phyloP scores from a whole-genome alignment of 2,797 vertebrate species.

The Schizopygopsis pylzovi region DNA sequence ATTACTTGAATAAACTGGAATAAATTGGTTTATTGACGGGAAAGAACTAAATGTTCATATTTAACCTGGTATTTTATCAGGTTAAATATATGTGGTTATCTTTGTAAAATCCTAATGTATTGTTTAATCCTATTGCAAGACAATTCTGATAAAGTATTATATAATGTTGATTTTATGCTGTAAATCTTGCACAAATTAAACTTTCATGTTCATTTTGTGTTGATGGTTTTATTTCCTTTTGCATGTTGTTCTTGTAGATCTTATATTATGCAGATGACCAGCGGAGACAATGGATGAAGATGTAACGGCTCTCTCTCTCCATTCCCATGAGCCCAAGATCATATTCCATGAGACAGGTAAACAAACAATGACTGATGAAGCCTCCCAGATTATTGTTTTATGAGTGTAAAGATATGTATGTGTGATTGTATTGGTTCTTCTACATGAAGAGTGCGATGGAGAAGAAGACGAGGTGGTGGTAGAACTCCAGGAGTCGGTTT shows the following conservation, averaged over 20 bases:
- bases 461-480: conserved; percentile 62
- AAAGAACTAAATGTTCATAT: background rate
- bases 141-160: background rate
- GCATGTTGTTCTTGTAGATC: conserved; percentile 6
- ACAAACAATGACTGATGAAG: background rate
- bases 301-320: conserved; percentile 82
- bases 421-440: background rate
- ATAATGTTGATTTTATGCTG: background rate
- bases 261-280: conserved; percentile 77
- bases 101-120: background rate
- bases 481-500: conserved; percentile 85
- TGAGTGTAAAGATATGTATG: background rate
- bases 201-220: background rate
- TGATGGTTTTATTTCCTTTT: background rate
- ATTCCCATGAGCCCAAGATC: conserved; percentile 81
- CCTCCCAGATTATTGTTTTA: background rate
- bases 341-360: conserved; percentile 81
- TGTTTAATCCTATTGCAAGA: background rate
- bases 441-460: conserved; percentile 47
- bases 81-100: too few relatives aligned
- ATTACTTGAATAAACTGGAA: background rate
- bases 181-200: background rate
- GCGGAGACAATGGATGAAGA: conserved; percentile 89
- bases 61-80: background rate
- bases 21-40: background rate